These are phyloP conservation scores for Drosophila hydei DNA, from an alignment of 1,140 invertebrate genomes.

Conservation along the genomic window DNA sequence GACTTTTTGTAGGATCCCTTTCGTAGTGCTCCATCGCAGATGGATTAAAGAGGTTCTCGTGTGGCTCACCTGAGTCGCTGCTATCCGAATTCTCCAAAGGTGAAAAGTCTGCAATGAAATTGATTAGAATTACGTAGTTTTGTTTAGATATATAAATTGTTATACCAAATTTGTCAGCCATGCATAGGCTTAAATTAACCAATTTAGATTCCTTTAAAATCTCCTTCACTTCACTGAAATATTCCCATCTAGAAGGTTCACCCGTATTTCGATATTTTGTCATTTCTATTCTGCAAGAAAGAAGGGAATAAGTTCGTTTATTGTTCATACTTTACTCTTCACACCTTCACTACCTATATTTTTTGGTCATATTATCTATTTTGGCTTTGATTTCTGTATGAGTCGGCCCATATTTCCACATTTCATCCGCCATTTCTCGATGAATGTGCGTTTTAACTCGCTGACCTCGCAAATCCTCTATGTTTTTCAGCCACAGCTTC, in stretches of 20 bases:
- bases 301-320: background rate
- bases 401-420: constrained; percentile 26
- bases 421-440: constrained; percentile 38
- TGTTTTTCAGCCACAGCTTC: constrained; percentile 31
- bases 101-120: constrained; percentile 16
- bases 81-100: constrained; percentile 20
- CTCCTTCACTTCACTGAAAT: constrained; percentile 28
- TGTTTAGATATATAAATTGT: background rate
- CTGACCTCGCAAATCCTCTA: background rate
- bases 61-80: background rate
- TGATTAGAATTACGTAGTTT: background rate
- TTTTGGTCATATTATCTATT: constrained; percentile 46
- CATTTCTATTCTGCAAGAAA: constrained; percentile 27
- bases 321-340: background rate
- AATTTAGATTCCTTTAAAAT: constrained; percentile 22
- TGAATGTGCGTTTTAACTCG: constrained; percentile 12
- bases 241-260: constrained; percentile 21
- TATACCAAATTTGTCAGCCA: constrained; percentile 9
- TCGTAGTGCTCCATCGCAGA: background rate
- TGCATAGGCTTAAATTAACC: constrained; percentile 1
- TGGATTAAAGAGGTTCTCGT: background rate
- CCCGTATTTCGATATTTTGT: background rate
- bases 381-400: constrained; percentile 43
- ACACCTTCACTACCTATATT: constrained; percentile 35
- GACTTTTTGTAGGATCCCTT: background rate